Percentiles rank a stretch among this genome's conserved stretches.
Evolutionary conservation across 1,140 invertebrate genomes (phyloP).

Genomic region (Cyphomyrmex costatus): DNA sequence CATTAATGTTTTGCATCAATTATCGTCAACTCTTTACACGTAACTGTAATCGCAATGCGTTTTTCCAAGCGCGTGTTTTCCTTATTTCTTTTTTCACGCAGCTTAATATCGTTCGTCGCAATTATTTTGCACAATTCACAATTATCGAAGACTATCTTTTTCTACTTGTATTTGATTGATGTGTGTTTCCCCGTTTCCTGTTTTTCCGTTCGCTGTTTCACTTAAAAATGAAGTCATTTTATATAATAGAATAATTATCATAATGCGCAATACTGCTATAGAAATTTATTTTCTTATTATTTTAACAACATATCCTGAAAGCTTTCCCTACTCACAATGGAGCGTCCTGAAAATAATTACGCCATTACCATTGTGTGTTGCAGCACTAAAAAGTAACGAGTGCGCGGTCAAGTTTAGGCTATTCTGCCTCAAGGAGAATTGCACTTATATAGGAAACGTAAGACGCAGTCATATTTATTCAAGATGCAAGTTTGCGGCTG

Average conservation of each 20-base stretch:
- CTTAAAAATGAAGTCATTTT: constrained; percentile 5
- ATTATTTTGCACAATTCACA: not conserved
- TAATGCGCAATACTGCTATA: not conserved
- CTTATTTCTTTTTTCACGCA: constrained; percentile 1
- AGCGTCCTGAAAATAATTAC: not conserved
- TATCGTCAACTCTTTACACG: constrained; percentile 19
- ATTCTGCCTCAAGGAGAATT: constrained; percentile 7
- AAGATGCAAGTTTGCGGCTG: constrained; percentile 43
- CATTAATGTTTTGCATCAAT: constrained; percentile 17
- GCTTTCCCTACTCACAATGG: not conserved
- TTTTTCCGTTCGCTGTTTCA: not conserved
- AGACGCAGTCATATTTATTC: constrained; percentile 57
- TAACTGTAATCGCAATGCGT: not conserved
- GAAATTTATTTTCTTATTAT: not conserved
- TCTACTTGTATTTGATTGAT: not conserved
- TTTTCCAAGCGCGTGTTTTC: not conserved
- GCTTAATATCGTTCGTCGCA: not conserved
- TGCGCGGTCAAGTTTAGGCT: constrained; percentile 30
- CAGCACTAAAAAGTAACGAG: constrained; percentile 43
- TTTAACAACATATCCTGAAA: not conserved
- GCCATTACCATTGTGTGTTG: not conserved
- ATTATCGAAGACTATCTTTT: not conserved
- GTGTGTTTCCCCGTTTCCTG: not conserved
- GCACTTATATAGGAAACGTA: constrained; percentile 9
- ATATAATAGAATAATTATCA: not conserved